Conservation (phyloP, 2,888 invertebrate genomes). For the Eurytoma adleriae region DNA sequence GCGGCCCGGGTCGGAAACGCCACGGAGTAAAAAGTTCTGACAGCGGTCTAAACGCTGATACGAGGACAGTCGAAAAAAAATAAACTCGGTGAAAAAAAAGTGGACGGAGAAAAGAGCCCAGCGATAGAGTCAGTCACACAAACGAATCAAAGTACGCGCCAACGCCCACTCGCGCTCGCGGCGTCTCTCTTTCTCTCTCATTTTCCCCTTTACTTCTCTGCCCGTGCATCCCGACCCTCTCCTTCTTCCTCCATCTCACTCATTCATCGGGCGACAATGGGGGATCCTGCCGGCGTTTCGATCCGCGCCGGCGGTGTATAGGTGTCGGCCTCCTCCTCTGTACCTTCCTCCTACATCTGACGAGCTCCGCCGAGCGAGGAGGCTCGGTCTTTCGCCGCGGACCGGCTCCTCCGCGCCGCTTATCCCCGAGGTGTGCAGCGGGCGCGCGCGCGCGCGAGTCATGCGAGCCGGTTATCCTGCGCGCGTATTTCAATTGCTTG, state of each 20-base stretch:
- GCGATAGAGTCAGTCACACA: background rate
- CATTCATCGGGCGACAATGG: conserved; percentile 34
- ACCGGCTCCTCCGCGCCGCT: background rate
- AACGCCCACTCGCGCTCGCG: conserved; percentile 36
- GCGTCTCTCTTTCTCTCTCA: conserved; percentile 1
- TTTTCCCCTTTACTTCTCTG: background rate
- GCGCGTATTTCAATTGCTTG: conserved; percentile 41
- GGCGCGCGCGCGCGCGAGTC: background rate
- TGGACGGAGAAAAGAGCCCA: background rate
- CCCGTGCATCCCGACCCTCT: background rate
- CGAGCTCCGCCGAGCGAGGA: background rate
- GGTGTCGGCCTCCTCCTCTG: background rate
- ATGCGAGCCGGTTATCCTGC: conserved; percentile 3
- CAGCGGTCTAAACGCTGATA: too few relatives aligned
- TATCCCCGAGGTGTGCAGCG: background rate
- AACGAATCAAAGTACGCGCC: conserved; percentile 50
- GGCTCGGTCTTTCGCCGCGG: background rate
- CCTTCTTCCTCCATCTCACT: background rate
- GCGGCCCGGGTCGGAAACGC: too few relatives aligned
- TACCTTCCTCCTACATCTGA: background rate
- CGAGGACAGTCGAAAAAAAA: too few relatives aligned
- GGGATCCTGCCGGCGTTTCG: conserved; percentile 17
- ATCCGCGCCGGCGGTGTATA: background rate
- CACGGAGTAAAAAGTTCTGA: too few relatives aligned
- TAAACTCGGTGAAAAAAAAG: background rate